These are phyloP conservation scores for Brevimyrus niger DNA, from an alignment of 2,113 vertebrate species.

Conservation along the genomic window DNA sequence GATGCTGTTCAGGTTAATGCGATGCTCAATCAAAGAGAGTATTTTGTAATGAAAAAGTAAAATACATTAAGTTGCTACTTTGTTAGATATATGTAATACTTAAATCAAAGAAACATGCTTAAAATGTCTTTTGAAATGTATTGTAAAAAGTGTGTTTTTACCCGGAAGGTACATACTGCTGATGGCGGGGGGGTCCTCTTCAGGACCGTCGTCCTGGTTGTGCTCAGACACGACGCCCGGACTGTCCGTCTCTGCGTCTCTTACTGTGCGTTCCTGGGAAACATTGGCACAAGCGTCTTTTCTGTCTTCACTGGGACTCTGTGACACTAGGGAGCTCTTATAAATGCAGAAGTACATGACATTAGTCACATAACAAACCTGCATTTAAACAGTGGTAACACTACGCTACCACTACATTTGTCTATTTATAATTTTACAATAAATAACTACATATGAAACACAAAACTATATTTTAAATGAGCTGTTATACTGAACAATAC, in stretches of 20 bases:
- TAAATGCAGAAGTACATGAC: neutral
- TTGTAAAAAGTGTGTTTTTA: conserved; percentile 40
- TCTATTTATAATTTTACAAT: neutral
- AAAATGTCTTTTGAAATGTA: neutral
- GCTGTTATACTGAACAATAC: neutral
- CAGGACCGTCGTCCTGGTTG: conserved; percentile 59
- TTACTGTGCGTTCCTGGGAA: conserved; percentile 38
- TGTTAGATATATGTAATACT: neutral
- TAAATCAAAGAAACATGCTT: neutral
- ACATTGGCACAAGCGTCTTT: conserved; percentile 37
- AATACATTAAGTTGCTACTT: neutral
- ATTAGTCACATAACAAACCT: no score
- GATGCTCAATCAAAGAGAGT: neutral
- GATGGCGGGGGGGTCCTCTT: conserved; percentile 54
- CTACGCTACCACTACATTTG: no score
- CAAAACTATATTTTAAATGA: neutral
- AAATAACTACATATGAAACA: neutral
- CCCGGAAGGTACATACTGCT: conserved; percentile 67
- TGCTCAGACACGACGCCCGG: conserved; percentile 50
- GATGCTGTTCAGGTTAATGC: neutral
- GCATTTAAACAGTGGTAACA: no score
- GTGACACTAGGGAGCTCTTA: conserved; percentile 44
- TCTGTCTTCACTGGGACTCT: conserved; percentile 47
- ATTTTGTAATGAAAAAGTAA: neutral
- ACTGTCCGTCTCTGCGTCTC: conserved; percentile 39